Evolutionary conservation across 2,113 vertebrate genomes (phyloP).

Genomic region (Taurulus bubalis): DNA sequence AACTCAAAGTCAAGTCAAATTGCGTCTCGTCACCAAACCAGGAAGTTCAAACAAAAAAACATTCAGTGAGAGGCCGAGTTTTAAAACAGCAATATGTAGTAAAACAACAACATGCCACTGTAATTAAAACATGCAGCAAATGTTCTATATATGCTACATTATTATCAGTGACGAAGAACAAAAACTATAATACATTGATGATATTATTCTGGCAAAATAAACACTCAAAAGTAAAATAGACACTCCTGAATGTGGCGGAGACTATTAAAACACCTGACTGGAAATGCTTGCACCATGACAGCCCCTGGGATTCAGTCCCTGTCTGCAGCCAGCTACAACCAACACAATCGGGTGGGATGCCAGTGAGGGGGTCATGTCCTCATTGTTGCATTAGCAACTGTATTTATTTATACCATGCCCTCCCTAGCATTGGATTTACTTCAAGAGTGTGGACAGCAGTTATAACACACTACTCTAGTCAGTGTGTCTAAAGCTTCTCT

Average conservation of each 20-base stretch:
- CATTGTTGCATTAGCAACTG: conserved; percentile 18
- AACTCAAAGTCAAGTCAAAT: background rate
- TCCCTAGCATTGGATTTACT: background rate
- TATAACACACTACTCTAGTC: background rate
- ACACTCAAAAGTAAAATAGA: background rate
- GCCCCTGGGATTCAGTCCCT: background rate
- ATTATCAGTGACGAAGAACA: conserved; percentile 21
- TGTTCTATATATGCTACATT: background rate
- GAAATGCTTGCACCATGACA: background rate
- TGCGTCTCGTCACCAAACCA: background rate
- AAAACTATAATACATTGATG: background rate
- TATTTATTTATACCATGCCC: background rate
- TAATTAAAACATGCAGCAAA: conserved; percentile 17
- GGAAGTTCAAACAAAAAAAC: background rate
- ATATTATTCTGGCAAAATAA: background rate
- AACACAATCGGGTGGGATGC: conserved; percentile 14
- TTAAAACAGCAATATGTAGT: background rate
- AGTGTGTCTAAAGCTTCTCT: background rate
- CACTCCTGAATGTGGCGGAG: background rate
- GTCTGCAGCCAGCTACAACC: background rate
- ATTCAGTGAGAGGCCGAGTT: background rate
- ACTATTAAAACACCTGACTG: background rate
- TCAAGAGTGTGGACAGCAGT: conserved; percentile 20
- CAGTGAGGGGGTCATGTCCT: conserved; percentile 6
- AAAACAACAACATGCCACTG: background rate